Evolutionary conservation across 2,797 vertebrate species (phyloP), one percentile per base, ranked within the genome.

Genomic region (Anisognathus igniventris): DNA sequence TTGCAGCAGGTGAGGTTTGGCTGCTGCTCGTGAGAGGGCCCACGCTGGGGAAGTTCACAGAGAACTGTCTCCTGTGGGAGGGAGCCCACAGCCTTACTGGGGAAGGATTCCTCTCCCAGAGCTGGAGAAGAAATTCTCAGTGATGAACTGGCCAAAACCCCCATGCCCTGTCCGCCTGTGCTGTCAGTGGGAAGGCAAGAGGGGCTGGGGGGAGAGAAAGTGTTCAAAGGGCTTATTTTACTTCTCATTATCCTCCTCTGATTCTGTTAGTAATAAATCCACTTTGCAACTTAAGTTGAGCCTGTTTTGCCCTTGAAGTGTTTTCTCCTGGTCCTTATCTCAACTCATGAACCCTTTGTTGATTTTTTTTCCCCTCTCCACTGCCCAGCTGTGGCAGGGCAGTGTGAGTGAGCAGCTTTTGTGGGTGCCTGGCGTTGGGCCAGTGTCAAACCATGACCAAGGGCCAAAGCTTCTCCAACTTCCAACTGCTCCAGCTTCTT

Each of bases 151-250:
- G 31, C 28, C 56, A 37, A 60, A 42, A 48, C 2, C 42, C 22
- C 35, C 13, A 6, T 4, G 17, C 35, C 6, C 28, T 39, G 33
- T n/a, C 17, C 31, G 44, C 45, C 30, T 48, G 17, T 0, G 0
- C 28, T 50, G 13, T n/a, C 2, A 0, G 10, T n/a, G 35, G 14
- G 35, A 61, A n/a, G 30, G 27, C 18, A 5, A 12, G 33, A 31
- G 7, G 8, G 23, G 23, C 9, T 47, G 71, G 16, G 37, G 3
- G 18, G 3, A 6, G 3, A n/a, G 11, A 40, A 22, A 5, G 7
- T 61, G 45, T 61, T 62, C 28, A 8, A 42, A 28, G 5, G 57
- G 8, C 19, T 18, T 33, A 6, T 62, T 76, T 48, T 76, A 28
- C 19, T 51, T 28, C 31, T 51, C 24, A 11, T 28, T 42, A 23